Evolutionary conservation across 1,140 invertebrate species (phyloP).

Genomic region (Monochamus saltuarius): DNA sequence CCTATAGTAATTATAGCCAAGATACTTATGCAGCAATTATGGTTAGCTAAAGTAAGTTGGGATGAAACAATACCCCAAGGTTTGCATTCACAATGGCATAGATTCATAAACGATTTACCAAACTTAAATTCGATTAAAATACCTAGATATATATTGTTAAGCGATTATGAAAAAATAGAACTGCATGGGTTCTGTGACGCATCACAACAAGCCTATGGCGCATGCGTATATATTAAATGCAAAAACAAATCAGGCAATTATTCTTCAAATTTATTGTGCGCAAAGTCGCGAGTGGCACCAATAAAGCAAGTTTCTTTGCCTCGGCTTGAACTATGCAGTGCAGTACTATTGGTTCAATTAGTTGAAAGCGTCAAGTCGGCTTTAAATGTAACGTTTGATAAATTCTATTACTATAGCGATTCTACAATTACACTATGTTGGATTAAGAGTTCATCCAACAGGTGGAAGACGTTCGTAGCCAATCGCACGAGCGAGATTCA

Average conservation of each 20-base stretch:
- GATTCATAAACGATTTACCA: conserved; percentile 8
- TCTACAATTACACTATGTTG: too few species aligned
- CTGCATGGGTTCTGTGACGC: conserved; percentile 42
- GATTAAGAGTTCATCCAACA: background rate
- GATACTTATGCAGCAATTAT: conserved; percentile 29
- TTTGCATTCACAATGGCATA: conserved; percentile 7
- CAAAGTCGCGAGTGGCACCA: conserved; percentile 39
- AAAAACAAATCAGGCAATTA: background rate
- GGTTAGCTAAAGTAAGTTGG: conserved; percentile 27
- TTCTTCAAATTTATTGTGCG: conserved; percentile 19
- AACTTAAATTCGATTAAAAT: background rate
- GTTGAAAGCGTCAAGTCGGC: too few species aligned
- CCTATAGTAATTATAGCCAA: conserved; percentile 27
- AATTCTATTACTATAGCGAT: too few species aligned
- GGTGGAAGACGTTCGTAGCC: conserved; percentile 29
- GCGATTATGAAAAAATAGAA: conserved; percentile 48
- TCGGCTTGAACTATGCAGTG: too few species aligned
- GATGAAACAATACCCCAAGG: conserved; percentile 24
- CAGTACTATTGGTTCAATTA: too few species aligned
- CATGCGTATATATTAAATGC: conserved; percentile 35
- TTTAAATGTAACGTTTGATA: conserved; percentile 6
- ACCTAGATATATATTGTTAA: conserved; percentile 43
- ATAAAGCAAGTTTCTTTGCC: conserved; percentile 36
- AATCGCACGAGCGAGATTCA: conserved; percentile 44
- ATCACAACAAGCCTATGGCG: conserved; percentile 39